phyloP scores from a whole-genome alignment of 1,140 invertebrate genomes.

The Macrobrachium nipponense region DNA sequence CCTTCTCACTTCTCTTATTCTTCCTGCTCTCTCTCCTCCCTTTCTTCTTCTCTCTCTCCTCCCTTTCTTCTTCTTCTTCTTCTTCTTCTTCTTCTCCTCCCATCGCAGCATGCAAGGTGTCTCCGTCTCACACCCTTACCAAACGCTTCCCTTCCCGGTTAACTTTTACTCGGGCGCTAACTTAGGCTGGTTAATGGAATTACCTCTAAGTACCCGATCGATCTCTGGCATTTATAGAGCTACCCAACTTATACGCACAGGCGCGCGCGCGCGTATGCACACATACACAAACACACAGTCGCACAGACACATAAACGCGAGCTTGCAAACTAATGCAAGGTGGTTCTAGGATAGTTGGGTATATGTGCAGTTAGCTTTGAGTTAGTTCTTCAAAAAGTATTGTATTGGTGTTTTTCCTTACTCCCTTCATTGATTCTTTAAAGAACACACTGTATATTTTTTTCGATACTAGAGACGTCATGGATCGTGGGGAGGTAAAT shows the following conservation, averaged over 20 bases:
- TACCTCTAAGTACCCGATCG: constrained; percentile 31
- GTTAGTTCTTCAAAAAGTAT: too few species aligned
- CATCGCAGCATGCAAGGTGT: background rate
- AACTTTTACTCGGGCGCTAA: constrained; percentile 8
- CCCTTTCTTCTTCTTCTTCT: background rate
- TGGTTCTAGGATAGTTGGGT: too few species aligned
- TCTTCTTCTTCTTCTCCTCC: background rate
- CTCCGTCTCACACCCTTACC: background rate
- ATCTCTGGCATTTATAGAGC: constrained; percentile 11
- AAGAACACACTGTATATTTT: too few species aligned
- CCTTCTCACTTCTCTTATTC: background rate
- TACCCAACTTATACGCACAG: background rate
- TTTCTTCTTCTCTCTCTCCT: constrained; percentile 3
- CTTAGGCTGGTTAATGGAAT: constrained; percentile 26
- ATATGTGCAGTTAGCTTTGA: too few species aligned
- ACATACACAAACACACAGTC: constrained; percentile 33
- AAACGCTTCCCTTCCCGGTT: background rate
- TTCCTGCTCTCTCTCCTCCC: background rate
- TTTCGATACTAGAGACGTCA: too few species aligned
- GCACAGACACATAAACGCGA: too few species aligned
- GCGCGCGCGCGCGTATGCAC: background rate
- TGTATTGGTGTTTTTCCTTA: too few species aligned
- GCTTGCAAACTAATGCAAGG: too few species aligned
- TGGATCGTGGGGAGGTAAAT: too few species aligned
- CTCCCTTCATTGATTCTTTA: too few species aligned